These are phyloP conservation scores for Nannoperca obscura DNA, from an alignment of 2,797 vertebrate genomes.

Conservation along the genomic window DNA sequence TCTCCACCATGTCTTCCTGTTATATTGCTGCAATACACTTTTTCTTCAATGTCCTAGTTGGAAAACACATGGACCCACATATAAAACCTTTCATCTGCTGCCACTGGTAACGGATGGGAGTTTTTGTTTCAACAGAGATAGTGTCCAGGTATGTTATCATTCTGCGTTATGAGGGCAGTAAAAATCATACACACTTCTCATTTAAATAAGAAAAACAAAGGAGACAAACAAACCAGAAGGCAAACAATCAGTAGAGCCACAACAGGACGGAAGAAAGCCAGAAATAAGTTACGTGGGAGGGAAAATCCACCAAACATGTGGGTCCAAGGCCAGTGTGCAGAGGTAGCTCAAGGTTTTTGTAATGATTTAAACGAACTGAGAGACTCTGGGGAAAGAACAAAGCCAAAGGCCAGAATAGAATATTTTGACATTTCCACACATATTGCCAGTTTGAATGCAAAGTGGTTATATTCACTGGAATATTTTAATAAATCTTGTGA, in stretches of 20 bases:
- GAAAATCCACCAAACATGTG: slow-evolving; percentile 34
- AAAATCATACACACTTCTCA: background rate
- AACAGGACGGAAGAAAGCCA: slow-evolving; percentile 29
- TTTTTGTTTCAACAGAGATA: slow-evolving; percentile 27
- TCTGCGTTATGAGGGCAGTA: background rate
- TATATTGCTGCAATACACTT: slow-evolving; percentile 11
- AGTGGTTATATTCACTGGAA: slow-evolving; percentile 60
- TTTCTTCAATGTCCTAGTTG: slow-evolving; percentile 47
- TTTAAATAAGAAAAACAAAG: slow-evolving; percentile 31
- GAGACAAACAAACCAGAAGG: slow-evolving; percentile 42
- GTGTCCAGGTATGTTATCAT: slow-evolving; percentile 23
- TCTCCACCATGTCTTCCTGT: slow-evolving; percentile 11
- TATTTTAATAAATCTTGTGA: slow-evolving; percentile 66
- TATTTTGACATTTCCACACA: slow-evolving; percentile 74
- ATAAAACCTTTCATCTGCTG: slow-evolving; percentile 41
- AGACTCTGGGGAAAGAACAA: slow-evolving; percentile 52
- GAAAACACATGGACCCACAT: slow-evolving; percentile 46
- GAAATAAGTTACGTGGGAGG: slow-evolving; percentile 52
- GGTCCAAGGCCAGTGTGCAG: slow-evolving; percentile 56
- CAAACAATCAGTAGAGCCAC: slow-evolving; percentile 25
- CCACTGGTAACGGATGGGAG: slow-evolving; percentile 33
- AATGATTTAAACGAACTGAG: slow-evolving; percentile 59
- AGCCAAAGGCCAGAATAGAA: slow-evolving; percentile 68
- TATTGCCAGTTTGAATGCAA: slow-evolving; percentile 60
- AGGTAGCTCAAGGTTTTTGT: slow-evolving; percentile 63